A percentile compares a stretch with the other conserved stretches of the same genome.
Conservation (phyloP, 53 echinoderm and acorn worm genomes). For the Henricia sp. region DNA sequence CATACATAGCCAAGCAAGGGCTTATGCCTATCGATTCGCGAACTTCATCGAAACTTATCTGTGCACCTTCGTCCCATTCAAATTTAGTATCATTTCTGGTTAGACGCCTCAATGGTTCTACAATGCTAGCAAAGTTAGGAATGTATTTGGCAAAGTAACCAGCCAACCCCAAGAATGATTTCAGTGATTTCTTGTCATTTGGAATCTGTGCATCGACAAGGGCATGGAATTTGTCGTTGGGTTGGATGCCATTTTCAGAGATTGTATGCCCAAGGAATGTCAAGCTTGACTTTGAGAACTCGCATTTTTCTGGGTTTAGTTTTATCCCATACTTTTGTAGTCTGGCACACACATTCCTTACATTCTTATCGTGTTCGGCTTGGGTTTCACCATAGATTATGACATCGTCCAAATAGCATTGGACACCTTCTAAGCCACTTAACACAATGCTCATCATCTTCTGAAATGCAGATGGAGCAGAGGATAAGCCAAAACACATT, state of each 20-base stretch:
- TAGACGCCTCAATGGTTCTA: slow-evolving; percentile 16
- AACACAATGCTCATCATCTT: slow-evolving; percentile 65
- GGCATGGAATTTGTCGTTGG: slow-evolving; percentile 40
- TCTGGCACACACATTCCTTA: slow-evolving; percentile 28
- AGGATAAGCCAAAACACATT: slow-evolving; percentile 72
- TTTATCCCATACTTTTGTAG: slow-evolving; percentile 42
- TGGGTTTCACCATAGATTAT: slow-evolving; percentile 64
- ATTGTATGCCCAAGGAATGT: slow-evolving; percentile 65
- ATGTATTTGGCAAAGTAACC: slow-evolving; percentile 50
- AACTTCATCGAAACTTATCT: slow-evolving; percentile 17
- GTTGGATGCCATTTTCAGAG: slow-evolving; percentile 30
- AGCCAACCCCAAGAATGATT: slow-evolving; percentile 34
- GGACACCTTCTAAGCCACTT: slow-evolving; percentile 55
- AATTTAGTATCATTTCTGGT: not conserved
- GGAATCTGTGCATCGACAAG: slow-evolving; percentile 29
- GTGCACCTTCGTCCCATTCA: slow-evolving; percentile 21
- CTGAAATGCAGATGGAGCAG: slow-evolving; percentile 75
- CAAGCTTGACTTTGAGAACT: slow-evolving; percentile 24
- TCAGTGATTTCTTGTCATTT: slow-evolving; percentile 40
- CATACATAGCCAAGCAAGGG: slow-evolving; percentile 43
- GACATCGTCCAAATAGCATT: slow-evolving; percentile 69
- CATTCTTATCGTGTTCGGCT: slow-evolving; percentile 41
- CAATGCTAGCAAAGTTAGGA: slow-evolving; percentile 21
- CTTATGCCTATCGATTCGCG: slow-evolving; percentile 6
- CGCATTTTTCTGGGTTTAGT: slow-evolving; percentile 50